phyloP scores from a whole-genome alignment of 2,797 vertebrate species.

The Lateolabrax maculatus region DNA sequence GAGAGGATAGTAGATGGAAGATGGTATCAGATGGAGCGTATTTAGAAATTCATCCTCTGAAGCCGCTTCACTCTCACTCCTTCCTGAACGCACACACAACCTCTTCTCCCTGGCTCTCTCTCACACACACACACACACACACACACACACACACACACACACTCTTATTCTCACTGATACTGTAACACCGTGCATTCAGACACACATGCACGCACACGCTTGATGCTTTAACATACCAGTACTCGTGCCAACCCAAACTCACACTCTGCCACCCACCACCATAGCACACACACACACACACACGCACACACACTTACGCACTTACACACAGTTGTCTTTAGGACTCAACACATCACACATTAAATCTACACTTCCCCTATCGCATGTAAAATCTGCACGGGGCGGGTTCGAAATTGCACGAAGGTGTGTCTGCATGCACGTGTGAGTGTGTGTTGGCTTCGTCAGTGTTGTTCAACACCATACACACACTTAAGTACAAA shows the following conservation, averaged over 20 bases:
- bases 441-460: constrained; percentile 17
- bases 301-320: constrained; percentile 21
- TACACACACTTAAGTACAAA: constrained; percentile 18
- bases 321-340: constrained; percentile 36
- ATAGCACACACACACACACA: constrained; percentile 23
- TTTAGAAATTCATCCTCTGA: constrained; percentile 77
- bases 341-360: constrained; percentile 49
- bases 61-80: constrained; percentile 64
- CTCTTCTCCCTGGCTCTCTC: constrained; percentile 44
- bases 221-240: constrained; percentile 52
- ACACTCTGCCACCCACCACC: constrained; percentile 68
- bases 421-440: constrained; percentile 27
- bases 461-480: constrained; percentile 31
- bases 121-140: constrained; percentile 19
- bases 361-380: constrained; percentile 50
- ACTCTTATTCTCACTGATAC: constrained; percentile 36
- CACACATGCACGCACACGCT: constrained; percentile 16
- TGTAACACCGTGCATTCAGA: constrained; percentile 42
- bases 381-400: constrained; percentile 37
- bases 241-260: constrained; percentile 63
- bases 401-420: constrained; percentile 36
- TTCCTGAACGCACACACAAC: constrained; percentile 56
- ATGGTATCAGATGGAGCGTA: constrained; percentile 65
- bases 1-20: constrained; percentile 55
- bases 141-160: constrained; percentile 29